These are phyloP conservation scores for Oryzias curvinotus DNA, from an alignment of 2,113 vertebrate species.

Conservation along the genomic window DNA sequence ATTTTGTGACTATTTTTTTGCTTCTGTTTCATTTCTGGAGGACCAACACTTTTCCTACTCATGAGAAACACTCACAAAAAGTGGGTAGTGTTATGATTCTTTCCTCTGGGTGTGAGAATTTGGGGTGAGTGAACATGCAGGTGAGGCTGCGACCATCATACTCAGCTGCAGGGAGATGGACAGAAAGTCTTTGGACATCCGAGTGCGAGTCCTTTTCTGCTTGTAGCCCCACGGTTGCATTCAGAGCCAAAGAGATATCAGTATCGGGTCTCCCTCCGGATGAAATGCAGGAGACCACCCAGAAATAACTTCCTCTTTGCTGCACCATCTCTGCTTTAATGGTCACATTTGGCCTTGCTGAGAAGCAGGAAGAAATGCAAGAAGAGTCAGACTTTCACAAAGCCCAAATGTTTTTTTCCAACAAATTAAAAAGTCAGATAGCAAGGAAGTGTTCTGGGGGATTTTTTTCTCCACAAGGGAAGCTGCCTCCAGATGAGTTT, in stretches of 20 bases:
- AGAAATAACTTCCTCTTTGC: slow-evolving; percentile 49
- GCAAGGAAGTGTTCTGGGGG: slow-evolving; percentile 33
- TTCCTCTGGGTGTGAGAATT: slow-evolving; percentile 39
- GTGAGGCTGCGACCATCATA: slow-evolving; percentile 60
- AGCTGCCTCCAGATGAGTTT: slow-evolving; percentile 48
- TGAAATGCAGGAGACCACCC: slow-evolving; percentile 70
- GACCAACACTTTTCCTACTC: not conserved
- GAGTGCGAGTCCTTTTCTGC: slow-evolving; percentile 15
- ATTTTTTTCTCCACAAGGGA: slow-evolving; percentile 50
- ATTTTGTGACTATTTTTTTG: not conserved
- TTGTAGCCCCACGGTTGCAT: slow-evolving; percentile 24
- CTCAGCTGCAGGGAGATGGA: slow-evolving; percentile 33
- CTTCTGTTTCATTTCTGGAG: slow-evolving; percentile 9
- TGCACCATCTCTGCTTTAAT: slow-evolving; percentile 57
- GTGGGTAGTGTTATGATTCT: slow-evolving; percentile 50
- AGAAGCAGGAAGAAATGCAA: slow-evolving; percentile 46
- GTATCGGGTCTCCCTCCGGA: slow-evolving; percentile 70
- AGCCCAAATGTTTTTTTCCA: slow-evolving; percentile 49
- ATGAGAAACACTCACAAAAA: slow-evolving; percentile 62
- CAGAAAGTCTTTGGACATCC: slow-evolving; percentile 37
- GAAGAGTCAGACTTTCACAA: slow-evolving; percentile 45
- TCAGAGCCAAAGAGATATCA: slow-evolving; percentile 62
- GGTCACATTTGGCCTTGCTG: slow-evolving; percentile 68
- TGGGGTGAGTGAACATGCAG: slow-evolving; percentile 67
- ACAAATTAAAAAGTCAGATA: slow-evolving; percentile 62